Base-by-base conservation (phyloP, 2,113 vertebrate genomes). In the Notiomystis cincta region DNA sequence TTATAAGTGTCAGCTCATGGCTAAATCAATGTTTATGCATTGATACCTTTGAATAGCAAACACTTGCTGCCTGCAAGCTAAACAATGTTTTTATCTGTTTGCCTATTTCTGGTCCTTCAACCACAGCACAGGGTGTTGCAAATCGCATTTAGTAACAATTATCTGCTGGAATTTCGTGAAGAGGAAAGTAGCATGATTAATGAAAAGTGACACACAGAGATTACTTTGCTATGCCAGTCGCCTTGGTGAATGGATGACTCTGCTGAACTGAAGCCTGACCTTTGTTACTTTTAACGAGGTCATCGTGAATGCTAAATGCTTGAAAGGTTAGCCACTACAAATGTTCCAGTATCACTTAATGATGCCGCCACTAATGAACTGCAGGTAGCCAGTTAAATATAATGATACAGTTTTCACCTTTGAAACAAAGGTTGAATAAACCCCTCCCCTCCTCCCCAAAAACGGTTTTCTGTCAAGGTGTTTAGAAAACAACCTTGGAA, bases 1-100 rank as follows among this genome's bases (percentile, higher is more conserved):
- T 97, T 97, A 80, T 94, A 97, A 97, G 96, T 98, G 97, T 98
- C 97, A 97, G 97, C 97, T 98, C 96, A 89, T 97, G 97, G 96
- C 97, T 97, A 98, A 98, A 98, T 98, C 98, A 97, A 98, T 98
- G 98, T 98, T 98, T 98, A 98, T 98, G 98, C 98, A 98, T 98
- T 96, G 94, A 91, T 97, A 97, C 94, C 95, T 97, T 97, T 98
- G 98, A 98, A 98, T 98, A 97, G 98, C 98, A 98, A 98, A 98
- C 98, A 96, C 97, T 98, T 97, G 97, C 98, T 98, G 98, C 98
- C 98, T 98, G 95, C 91, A 95, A 98, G 98, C 97, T 96, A 98
- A 98, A 98, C 98, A 98, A 96, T 96, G 98, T 98, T 98, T 98
- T 98, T 98, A 97, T 98, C 98, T 97, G 97, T 98, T 98, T 98